Conservation (phyloP, 2,113 vertebrate genomes). For the Pedetes capensis region DNA sequence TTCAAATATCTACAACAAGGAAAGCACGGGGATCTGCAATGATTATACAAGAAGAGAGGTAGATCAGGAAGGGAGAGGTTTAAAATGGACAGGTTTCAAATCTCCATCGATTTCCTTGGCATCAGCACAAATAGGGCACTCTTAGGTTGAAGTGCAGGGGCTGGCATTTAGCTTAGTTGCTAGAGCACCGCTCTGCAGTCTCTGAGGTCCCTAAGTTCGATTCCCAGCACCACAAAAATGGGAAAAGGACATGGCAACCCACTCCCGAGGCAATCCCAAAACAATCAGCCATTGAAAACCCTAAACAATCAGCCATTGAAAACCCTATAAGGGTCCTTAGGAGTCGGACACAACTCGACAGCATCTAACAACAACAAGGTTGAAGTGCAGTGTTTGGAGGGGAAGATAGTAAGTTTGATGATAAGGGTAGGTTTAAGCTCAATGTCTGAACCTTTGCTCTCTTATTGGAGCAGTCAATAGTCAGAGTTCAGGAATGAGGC, state of each 20-base stretch:
- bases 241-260: too few relatives aligned
- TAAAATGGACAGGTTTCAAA: slow-evolving; percentile 3
- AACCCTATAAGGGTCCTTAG: too few relatives aligned
- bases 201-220: too few relatives aligned
- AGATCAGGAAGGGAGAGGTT: neutral
- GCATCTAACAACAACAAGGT: too few relatives aligned
- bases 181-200: too few relatives aligned
- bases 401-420: too few relatives aligned
- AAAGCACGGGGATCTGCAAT: neutral
- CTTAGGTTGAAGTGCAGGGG: neutral
- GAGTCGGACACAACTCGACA: too few relatives aligned
- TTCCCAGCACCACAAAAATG: too few relatives aligned
- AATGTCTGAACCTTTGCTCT: neutral
- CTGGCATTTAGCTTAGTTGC: too few relatives aligned
- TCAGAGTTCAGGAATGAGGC: neutral
- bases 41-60: neutral
- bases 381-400: neutral
- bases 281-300: too few relatives aligned
- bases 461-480: neutral
- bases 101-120: neutral
- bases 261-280: too few relatives aligned
- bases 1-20: neutral
- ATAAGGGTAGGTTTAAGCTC: neutral
- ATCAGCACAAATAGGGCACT: neutral
- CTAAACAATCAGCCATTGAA: too few relatives aligned